Percentiles rank a stretch among this genome's conserved stretches.
Conservation (phyloP, 2,797 vertebrate genomes). For the Geotria australis region DNA sequence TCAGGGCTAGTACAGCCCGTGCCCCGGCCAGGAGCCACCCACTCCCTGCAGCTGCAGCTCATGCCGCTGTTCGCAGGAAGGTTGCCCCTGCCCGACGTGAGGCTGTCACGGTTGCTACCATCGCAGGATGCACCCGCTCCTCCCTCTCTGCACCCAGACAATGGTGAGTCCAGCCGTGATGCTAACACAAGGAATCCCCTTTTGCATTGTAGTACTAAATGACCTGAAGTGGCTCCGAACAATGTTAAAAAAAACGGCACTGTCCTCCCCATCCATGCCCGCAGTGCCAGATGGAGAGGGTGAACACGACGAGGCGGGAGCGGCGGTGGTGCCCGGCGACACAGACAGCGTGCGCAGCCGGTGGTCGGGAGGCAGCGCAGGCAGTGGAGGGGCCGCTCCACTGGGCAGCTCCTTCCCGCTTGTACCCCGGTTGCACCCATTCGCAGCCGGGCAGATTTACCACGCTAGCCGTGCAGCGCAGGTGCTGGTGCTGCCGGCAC, state of each 20-base stretch:
- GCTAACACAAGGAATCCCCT: too few relatives aligned
- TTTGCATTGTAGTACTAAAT: too few relatives aligned
- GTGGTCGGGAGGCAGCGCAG: too few relatives aligned
- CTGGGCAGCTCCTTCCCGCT: too few relatives aligned
- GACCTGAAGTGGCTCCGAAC: too few relatives aligned
- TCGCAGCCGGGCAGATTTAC: not conserved
- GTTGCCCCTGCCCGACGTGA: constrained; percentile 62
- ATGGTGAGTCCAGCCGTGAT: constrained; percentile 21
- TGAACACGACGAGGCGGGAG: too few relatives aligned
- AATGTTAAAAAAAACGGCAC: too few relatives aligned
- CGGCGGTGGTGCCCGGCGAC: too few relatives aligned
- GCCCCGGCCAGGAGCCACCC: constrained; percentile 25
- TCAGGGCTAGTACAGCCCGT: constrained; percentile 76
- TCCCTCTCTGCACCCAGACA: constrained; percentile 40
- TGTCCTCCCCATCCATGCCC: too few relatives aligned
- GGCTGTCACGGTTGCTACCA: constrained; percentile 69
- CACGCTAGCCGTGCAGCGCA: not conserved
- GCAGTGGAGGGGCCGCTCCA: too few relatives aligned
- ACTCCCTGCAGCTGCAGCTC: constrained; percentile 73
- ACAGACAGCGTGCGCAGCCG: too few relatives aligned
- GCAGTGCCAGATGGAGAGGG: too few relatives aligned
- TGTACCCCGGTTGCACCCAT: not conserved
- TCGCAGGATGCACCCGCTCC: constrained; percentile 20
- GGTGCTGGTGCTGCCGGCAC: not conserved
- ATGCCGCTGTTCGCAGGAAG: constrained; percentile 77